Evolutionary conservation across 2,888 invertebrate genomes (phyloP), one percentile per base, ranked within the genome.

Genomic region (Ditula angustiorana): DNA sequence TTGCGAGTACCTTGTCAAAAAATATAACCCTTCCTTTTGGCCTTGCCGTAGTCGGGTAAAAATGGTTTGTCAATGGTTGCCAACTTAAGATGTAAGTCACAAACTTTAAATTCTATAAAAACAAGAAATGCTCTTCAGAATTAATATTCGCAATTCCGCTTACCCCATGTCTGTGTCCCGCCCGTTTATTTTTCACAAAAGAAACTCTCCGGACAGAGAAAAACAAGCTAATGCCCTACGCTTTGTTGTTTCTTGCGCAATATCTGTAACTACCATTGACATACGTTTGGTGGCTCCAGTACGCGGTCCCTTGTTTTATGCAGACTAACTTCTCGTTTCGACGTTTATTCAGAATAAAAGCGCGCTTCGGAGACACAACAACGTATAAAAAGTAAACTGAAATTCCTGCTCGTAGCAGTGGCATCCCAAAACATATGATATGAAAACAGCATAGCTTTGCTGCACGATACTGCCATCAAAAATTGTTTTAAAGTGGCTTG

Each of bases 201-300:
- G 63, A 46, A 63, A 67, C 69, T 67, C 67, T 66, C 69, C 66
- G 69, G 72, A 69, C 72, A 71, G 73, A 74, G 77, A 78, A 83
- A 82, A 81, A 83, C 81, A 82, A 79, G 71, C 63, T 63, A 63
- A 63, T 63, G 58, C 63, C 44, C 57, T 57, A 62, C 50, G 63
- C 63, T 63, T 57, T 50, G 63, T 62, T 57, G 62, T 63, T 55
- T 55, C 57, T 63, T 63, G 63, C 41, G 57, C 63, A 63, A 63
- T 63, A 63, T 63, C 63, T 50, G 50, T 57, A 52, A 63, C 63
- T 58, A 57, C 57, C 44, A 63, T 63, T 57, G 63, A 63, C 63
- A 56, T 63, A 57, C 50, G 63, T 62, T 49, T 56, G 56, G 56
- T 28, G 49, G 33, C 63, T 44, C n/a, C 3, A 35, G 44, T 53